A percentile compares a stretch with the other conserved stretches of the same genome.
Evolutionary conservation across 2,888 invertebrate genomes (phyloP).

Genomic region (Schrankia costaestrigalis): DNA sequence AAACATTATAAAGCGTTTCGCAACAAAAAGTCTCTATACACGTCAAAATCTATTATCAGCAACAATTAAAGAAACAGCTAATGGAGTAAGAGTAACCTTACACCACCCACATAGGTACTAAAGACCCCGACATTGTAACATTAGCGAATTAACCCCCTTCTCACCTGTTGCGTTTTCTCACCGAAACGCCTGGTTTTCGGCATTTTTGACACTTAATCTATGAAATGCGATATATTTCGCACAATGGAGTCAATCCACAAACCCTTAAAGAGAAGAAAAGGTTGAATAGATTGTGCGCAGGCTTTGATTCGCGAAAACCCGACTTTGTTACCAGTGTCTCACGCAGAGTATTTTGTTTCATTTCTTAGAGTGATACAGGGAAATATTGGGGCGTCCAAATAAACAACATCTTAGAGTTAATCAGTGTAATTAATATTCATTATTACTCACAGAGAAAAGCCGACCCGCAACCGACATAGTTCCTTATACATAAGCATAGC

Average conservation of each 20-base stretch:
- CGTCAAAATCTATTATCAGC: slow-evolving; percentile 22
- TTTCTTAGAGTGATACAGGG: slow-evolving; percentile 13
- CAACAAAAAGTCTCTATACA: no score
- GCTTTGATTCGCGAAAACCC: slow-evolving; percentile 16
- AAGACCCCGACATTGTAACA: slow-evolving; percentile 41
- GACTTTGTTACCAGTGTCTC: slow-evolving; percentile 13
- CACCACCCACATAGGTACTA: slow-evolving; percentile 16
- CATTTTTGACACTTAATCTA: slow-evolving; percentile 57
- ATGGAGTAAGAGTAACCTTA: slow-evolving; percentile 30
- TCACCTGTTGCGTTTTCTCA: slow-evolving; percentile 60
- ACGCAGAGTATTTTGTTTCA: slow-evolving; percentile 27
- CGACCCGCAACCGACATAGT: no score
- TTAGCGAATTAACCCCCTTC: slow-evolving; percentile 59
- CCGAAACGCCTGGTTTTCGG: slow-evolving; percentile 42
- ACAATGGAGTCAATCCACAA: slow-evolving; percentile 52
- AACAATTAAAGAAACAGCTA: slow-evolving; percentile 21
- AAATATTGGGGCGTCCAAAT: no score
- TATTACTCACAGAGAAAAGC: no score
- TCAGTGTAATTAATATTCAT: no score
- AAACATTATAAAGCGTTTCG: no score
- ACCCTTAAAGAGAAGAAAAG: slow-evolving; percentile 19
- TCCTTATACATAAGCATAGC: no score
- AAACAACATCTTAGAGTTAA: no score
- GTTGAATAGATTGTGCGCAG: slow-evolving; percentile 7
- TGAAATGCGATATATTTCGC: slow-evolving; percentile 55